Evolutionary conservation across 2,797 vertebrate species (phyloP), one percentile per base, ranked within the genome.

Genomic region (Austrolebias charrua): DNA sequence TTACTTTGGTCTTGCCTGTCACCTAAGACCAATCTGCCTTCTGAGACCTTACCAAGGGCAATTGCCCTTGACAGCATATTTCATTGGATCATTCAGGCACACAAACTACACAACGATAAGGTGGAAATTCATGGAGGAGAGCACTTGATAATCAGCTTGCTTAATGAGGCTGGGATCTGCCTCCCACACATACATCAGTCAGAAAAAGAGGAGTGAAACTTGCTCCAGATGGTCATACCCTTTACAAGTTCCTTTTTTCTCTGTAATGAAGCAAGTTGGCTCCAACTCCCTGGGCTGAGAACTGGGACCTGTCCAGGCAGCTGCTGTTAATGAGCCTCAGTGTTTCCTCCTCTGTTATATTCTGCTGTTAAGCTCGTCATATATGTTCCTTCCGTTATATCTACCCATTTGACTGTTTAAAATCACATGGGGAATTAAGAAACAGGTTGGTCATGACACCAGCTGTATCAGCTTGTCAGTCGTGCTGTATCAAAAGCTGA

Each of bases 241-340:
- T 87, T 90, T 88, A 83, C 79, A 91, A 89, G 80, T 81, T 75
- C 82, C 77, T 73, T 75, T 79, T 78, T 60, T 81, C 54, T 59
- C 70, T 66, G 70, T 84, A 85, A 87, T 87, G 67, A 80, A 90
- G 75, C 20, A 56, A 81, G 78, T 81, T 87, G 84, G 88, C 87
- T 85, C 73, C 45, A 62, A 79, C 78, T 89, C 89, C 85, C 89
- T 75, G 74, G 81, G 84, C 86, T 88, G 85, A 81, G 81, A 52
- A 31, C 76, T 80, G 80, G 88, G 82, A 86, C 90, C 74, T 64
- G 78, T 90, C 87, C 87, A 87, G 80, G 83, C 82, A 55, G 79
- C 85, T 73, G 78, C 82, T 83, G 85, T 85, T 93, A 92, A 93
- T 91, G 91, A 92, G 89, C 80, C 79, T 81, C 47, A 76, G 75